Conservation (phyloP, 64 coral and sea anemone genomes). For the Anthopleura sola region DNA sequence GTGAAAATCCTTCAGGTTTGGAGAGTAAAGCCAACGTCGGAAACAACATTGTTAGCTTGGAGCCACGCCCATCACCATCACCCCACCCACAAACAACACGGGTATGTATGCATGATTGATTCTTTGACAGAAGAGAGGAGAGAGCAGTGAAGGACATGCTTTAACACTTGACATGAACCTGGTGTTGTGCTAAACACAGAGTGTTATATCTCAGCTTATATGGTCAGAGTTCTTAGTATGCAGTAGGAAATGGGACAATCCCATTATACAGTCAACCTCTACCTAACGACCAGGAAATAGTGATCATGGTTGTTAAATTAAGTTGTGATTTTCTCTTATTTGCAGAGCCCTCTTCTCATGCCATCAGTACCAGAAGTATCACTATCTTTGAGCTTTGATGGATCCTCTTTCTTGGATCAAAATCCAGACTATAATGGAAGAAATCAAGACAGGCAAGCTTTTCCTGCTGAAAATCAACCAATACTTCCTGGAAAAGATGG, state of each 20-base stretch:
- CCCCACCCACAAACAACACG: constrained; percentile 48
- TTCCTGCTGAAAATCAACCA: background rate
- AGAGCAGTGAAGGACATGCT: too few species aligned
- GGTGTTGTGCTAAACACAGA: too few species aligned
- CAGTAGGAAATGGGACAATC: too few species aligned
- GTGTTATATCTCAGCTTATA: too few species aligned
- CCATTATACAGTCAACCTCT: too few species aligned
- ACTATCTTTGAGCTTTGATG: constrained; percentile 71
- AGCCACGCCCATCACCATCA: constrained; percentile 55
- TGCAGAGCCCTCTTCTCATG: constrained; percentile 1
- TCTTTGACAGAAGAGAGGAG: background rate
- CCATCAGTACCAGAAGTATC: constrained; percentile 45
- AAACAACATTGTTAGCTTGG: constrained; percentile 6
- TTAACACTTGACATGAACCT: too few species aligned
- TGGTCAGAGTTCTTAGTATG: too few species aligned
- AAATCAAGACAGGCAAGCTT: background rate
- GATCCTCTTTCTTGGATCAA: background rate
- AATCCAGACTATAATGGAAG: background rate
- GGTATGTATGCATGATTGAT: background rate
- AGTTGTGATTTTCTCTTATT: background rate
- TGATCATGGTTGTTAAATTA: too few species aligned
- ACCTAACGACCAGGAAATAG: too few species aligned
- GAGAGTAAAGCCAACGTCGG: background rate
- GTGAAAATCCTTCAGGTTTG: background rate
- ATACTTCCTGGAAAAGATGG: background rate